Evolutionary conservation across 2,888 invertebrate genomes (phyloP), one percentile per base, ranked within the genome.

Genomic region (Andricus quercusramuli): DNA sequence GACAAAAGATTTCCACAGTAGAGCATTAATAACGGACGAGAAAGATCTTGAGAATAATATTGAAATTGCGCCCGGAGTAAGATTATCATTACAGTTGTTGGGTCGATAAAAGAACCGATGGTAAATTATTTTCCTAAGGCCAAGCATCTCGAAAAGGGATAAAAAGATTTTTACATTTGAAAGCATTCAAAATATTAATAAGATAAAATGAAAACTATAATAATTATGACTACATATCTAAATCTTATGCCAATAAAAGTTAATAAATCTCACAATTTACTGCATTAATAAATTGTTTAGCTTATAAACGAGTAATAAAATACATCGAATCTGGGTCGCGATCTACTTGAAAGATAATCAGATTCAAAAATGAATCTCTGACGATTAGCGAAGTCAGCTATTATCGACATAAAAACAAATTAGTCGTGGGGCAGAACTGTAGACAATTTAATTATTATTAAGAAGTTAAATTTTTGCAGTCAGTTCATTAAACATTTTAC

Each of bases 281-380:
- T 2, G 6, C 1, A 47, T 47, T 47, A 17, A 5, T 17, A 17
- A 5, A 47, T 47, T 17, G 17, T 17, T 17, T 22, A n/a, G 56
- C 56, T 62, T 65, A 70, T 41, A 32, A 32, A 32, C 65, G 44
- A 59, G 70, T 78, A 85, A 93, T 90, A 83, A 92, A 86, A 87
- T 67, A 47, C 66, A 68, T 79, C 62, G 79, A 74, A 74, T 74
- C 20, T 56, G 32, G 74, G 74, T 37, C 22, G 32, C 32, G n/a
- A 74, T 29, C 2, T 17, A 8, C 22, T 62, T 25, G 8, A 37
- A 13, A 56, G 74, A 74, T 56, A 74, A 56, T 29, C 13, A 13
- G 3, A n/a, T 56, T 51, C 37, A 74, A 74, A 51, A 56, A 4
- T 32, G 32, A 37, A 74, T 74, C 56, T 6, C 13, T n/a, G n/a